Evolutionary conservation across 2,113 vertebrate genomes (phyloP).

Genomic region (Phrynosoma blainvillii): DNA sequence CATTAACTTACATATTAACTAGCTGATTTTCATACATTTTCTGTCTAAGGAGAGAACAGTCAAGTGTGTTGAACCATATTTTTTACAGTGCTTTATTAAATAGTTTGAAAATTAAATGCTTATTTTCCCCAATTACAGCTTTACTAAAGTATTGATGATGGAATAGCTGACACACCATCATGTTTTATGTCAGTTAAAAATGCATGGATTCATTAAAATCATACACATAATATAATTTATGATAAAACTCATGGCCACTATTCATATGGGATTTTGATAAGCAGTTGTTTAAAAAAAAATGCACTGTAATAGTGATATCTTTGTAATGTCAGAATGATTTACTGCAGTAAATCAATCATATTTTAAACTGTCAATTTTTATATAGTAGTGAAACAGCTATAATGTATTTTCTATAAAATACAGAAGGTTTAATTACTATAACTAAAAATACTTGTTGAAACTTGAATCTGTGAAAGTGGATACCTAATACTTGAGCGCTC

Average conservation of each 20-base stretch:
- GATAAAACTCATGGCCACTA: constrained; percentile 8
- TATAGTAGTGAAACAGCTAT: constrained; percentile 58
- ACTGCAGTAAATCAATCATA: constrained; percentile 56
- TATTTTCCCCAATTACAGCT: constrained; percentile 19
- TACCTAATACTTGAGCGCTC: neutral
- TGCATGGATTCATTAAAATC: constrained; percentile 7
- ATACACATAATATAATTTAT: constrained; percentile 36
- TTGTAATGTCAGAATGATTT: constrained; percentile 70
- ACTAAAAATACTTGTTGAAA: constrained; percentile 64
- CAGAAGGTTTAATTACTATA: constrained; percentile 62
- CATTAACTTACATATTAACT: constrained; percentile 25
- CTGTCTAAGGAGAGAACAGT: constrained; percentile 16
- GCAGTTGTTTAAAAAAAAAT: constrained; percentile 46
- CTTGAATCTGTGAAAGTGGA: constrained; percentile 56
- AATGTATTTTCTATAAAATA: constrained; percentile 60
- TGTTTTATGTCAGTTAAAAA: constrained; percentile 40
- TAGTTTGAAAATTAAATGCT: constrained; percentile 21
- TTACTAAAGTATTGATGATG: constrained; percentile 28
- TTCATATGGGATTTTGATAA: constrained; percentile 49
- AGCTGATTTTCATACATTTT: constrained; percentile 40
- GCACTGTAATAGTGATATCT: constrained; percentile 41
- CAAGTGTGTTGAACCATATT: constrained; percentile 36
- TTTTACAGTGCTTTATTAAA: constrained; percentile 44
- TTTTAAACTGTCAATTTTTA: constrained; percentile 70
- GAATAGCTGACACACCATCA: neutral